phyloP scores from a whole-genome alignment of 92 coral and sea anemone genomes.

The Palythoa grandis region DNA sequence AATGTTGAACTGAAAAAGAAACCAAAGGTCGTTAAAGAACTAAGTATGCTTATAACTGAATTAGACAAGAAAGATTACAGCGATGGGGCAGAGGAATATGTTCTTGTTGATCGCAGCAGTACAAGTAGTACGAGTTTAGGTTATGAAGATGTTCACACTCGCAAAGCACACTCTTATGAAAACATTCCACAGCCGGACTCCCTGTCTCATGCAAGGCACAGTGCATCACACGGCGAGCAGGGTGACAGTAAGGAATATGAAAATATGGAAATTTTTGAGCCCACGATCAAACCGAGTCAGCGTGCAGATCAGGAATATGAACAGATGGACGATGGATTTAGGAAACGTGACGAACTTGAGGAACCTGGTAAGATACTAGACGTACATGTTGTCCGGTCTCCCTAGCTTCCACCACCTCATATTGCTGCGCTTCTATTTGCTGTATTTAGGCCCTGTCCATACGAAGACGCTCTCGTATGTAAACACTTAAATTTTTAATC shows the following conservation, averaged over 20 bases:
- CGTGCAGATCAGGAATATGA: conserved; percentile 13
- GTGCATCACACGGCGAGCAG: background rate
- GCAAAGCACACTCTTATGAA: conserved; percentile 28
- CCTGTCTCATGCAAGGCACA: background rate
- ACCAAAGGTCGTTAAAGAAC: conserved; percentile 6
- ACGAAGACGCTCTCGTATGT: too few relatives aligned
- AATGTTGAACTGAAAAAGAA: conserved; percentile 65
- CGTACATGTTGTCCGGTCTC: background rate
- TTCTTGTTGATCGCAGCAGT: background rate
- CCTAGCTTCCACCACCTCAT: background rate
- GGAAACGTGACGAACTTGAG: background rate
- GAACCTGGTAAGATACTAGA: conserved; percentile 25
- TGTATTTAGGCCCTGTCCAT: background rate
- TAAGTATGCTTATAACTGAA: conserved; percentile 41
- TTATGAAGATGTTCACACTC: background rate
- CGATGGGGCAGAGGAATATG: background rate
- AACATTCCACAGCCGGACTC: conserved; percentile 15
- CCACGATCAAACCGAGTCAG: background rate
- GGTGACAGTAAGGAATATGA: conserved; percentile 23
- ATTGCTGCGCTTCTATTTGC: background rate
- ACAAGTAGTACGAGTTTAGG: background rate
- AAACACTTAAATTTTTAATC: too few relatives aligned
- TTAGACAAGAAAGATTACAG: conserved; percentile 8
- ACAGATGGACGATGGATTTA: conserved; percentile 2
- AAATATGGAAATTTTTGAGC: background rate